phyloP scores from a whole-genome alignment of 2,797 vertebrate genomes.

The Coendou prehensilis region DNA sequence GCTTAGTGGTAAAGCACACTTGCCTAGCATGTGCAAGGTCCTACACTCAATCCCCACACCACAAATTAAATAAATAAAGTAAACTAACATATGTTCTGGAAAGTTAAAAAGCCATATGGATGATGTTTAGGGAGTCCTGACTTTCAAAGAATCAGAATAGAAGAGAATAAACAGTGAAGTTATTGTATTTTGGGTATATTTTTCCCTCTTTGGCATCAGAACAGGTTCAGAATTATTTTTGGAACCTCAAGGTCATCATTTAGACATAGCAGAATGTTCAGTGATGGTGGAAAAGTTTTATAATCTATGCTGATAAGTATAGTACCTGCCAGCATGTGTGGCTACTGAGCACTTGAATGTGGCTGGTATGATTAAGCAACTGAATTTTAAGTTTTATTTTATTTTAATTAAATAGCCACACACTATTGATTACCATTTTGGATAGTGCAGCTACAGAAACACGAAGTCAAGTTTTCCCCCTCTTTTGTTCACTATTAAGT shows the following conservation, averaged over 20 bases:
- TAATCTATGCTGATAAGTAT: not conserved
- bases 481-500: slow-evolving; percentile 3
- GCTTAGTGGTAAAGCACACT: not conserved
- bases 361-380: not conserved
- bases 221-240: not conserved
- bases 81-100: not conserved
- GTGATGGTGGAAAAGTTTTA: not conserved
- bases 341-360: not conserved
- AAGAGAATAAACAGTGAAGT: slow-evolving; percentile 16
- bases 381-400: slow-evolving; percentile 23
- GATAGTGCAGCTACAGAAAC: not conserved
- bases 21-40: not conserved
- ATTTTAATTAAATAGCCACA: slow-evolving; percentile 7
- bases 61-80: not conserved
- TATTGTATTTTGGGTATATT: not conserved
- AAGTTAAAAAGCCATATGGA: not conserved
- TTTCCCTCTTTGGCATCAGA: slow-evolving; percentile 38
- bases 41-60: not conserved
- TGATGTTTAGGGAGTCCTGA: not conserved
- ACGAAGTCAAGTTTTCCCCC: not conserved
- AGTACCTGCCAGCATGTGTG: not conserved
- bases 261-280: slow-evolving; percentile 2
- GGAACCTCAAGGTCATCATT: not conserved
- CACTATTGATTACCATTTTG: not conserved
- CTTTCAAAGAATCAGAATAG: slow-evolving; percentile 53